Evolutionary conservation across 2,888 invertebrate species (phyloP), one percentile per base, ranked within the genome.

Genomic region (Drosophila setosimentum): DNA sequence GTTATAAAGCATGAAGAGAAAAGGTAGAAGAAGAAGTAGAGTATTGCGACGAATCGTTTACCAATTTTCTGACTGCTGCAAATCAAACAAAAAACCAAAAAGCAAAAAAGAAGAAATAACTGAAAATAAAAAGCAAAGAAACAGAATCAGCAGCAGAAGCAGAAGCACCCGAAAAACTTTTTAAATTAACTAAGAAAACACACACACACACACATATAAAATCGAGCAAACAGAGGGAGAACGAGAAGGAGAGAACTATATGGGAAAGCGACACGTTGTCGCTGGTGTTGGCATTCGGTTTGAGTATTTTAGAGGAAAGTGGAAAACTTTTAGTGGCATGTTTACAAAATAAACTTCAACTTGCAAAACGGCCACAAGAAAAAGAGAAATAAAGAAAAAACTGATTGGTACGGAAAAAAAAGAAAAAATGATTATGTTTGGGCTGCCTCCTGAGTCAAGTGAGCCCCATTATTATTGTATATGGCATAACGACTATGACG

Each of bases 311-410:
- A 85, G 85, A 87, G 89, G 76, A 87, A 87, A 89, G 87, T 87
- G 89, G 87, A 87, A 87, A 87, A 87, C 89, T 87, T 87, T 87
- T 87, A 87, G 87, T 87, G 88, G 88, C 89, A 89, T 87, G 87
- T 87, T 89, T 87, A 87, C 87, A 87, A 87, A 87, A 87, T 87
- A 87, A 87, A 85, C 80, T 87, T 87, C 83, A 77, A 74, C 76
- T 87, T 82, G 83, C 77, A 77, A 82, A 87, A 80, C 75, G 76
- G 60, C 66, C 66, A 70, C 61, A 51, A 67, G 37, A 58, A 40
- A 55, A 61, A 58, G 32, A 16, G 48, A 58, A 83, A 78, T 72
- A 80, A 78, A 73, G 73, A 78, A 81, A 83, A 86, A 79, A 76
- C 78, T 87, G 85, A 86, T 83, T 87, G 85, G 71, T 63, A 76